phyloP scores from a whole-genome alignment of 2,113 vertebrate species.

The Ciconia stormi region DNA sequence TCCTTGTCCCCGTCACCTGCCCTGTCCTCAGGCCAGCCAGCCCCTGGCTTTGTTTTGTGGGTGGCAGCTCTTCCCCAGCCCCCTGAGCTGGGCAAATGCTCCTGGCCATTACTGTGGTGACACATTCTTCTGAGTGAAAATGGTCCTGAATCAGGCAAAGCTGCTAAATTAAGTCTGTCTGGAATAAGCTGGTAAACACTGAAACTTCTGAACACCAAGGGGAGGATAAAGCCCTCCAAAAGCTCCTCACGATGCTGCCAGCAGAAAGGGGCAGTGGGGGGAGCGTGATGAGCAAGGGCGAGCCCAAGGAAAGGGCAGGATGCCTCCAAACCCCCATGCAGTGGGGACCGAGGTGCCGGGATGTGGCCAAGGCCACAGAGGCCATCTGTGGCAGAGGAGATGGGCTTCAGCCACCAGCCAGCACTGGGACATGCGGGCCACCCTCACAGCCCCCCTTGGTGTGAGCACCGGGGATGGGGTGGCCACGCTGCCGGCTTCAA shows the following conservation, averaged over 20 bases:
- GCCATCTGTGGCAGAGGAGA: not conserved
- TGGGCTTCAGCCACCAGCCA: not conserved
- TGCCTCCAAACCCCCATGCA: rapidly evolving
- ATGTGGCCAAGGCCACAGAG: not conserved
- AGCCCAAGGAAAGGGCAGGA: not conserved
- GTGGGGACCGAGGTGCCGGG: rapidly evolving
- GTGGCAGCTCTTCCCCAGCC: not conserved
- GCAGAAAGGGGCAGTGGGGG: not conserved
- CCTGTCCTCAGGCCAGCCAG: rapidly evolving
- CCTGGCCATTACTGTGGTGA: rapidly evolving
- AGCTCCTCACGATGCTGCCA: not conserved
- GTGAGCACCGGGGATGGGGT: rapidly evolving
- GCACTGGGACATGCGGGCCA: rapidly evolving
- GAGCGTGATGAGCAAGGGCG: too few relatives aligned
- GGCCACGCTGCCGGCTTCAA: not conserved
- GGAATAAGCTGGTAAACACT: not conserved
- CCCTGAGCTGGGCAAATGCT: not conserved
- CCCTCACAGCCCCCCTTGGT: rapidly evolving
- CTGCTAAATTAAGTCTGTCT: not conserved
- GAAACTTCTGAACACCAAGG: not conserved
- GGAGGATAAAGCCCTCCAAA: rapidly evolving
- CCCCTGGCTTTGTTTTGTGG: rapidly evolving
- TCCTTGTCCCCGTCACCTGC: not conserved
- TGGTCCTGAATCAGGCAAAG: not conserved
- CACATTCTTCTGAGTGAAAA: not conserved